phyloP scores from a whole-genome alignment of 2,888 invertebrate species.

The Bombylius major region DNA sequence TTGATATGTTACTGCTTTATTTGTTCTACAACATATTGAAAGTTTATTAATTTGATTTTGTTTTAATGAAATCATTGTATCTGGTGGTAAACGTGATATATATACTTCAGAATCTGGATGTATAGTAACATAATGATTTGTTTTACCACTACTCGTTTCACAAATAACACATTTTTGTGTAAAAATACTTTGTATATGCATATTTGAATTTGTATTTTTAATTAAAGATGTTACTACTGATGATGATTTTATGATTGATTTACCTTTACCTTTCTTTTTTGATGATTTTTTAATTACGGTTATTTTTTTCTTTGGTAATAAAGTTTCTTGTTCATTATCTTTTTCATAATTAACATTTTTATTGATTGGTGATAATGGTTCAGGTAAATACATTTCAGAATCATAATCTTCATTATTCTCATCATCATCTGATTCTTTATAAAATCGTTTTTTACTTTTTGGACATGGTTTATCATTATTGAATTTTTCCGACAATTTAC shows the following conservation, averaged over 20 bases:
- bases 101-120: slow-evolving; percentile 26
- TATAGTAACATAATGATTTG: slow-evolving; percentile 30
- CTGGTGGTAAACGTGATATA: slow-evolving; percentile 24
- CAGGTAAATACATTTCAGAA: too few species aligned
- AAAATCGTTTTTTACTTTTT: slow-evolving; percentile 9
- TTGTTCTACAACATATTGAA: background rate
- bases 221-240: background rate
- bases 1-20: slow-evolving; percentile 7
- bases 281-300: too few species aligned
- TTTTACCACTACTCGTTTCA: slow-evolving; percentile 27
- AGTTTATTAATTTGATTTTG: background rate
- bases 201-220: slow-evolving; percentile 20
- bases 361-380: too few species aligned
- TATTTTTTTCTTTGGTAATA: too few species aligned
- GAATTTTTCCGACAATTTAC: slow-evolving; percentile 5
- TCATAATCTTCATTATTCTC: background rate
- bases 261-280: too few species aligned
- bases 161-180: slow-evolving; percentile 23
- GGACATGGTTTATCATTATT: slow-evolving; percentile 10
- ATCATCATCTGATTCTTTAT: slow-evolving; percentile 4
- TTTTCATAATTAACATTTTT: too few species aligned
- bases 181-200: slow-evolving; percentile 26
- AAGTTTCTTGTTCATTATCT: too few species aligned
- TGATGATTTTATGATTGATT: too few species aligned
- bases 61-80: slow-evolving; percentile 12